These are phyloP conservation scores for Umimayanthus chanpuru DNA, from an alignment of 92 coral and sea anemone genomes.

Conservation along the genomic window DNA sequence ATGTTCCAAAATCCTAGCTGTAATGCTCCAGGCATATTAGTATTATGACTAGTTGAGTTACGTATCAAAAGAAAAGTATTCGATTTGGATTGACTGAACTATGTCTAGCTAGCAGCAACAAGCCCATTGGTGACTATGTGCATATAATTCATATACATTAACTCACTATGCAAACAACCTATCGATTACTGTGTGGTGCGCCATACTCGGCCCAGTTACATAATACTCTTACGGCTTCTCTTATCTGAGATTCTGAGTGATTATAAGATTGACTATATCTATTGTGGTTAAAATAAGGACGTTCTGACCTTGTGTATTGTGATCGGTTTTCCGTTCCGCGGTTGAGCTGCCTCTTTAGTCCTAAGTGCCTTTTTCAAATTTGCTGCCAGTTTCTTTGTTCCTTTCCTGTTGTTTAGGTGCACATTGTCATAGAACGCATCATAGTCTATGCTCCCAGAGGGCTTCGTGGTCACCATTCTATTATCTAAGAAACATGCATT, in stretches of 20 bases:
- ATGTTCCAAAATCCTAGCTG: constrained; percentile 44
- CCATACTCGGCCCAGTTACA: constrained; percentile 15
- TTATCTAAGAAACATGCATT: constrained; percentile 25
- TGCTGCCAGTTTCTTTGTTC: constrained; percentile 41
- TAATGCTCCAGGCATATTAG: constrained; percentile 37
- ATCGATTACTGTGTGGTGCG: constrained; percentile 5
- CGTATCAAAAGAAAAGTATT: constrained; percentile 6
- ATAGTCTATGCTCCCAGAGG: constrained; percentile 22
- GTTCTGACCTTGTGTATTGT: constrained; percentile 7
- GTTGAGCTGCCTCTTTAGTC: constrained; percentile 17
- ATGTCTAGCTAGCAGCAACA: constrained; percentile 11
- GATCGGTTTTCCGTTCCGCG: constrained; percentile 10
- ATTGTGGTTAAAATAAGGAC: not conserved
- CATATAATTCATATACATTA: constrained; percentile 1
- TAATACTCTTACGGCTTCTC: constrained; percentile 11
- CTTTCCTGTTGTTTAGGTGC: constrained; percentile 41
- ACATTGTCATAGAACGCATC: constrained; percentile 34
- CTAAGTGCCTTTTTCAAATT: constrained; percentile 33
- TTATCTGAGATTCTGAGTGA: constrained; percentile 9
- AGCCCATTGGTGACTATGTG: constrained; percentile 20
- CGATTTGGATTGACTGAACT: constrained; percentile 16
- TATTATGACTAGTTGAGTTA: not conserved
- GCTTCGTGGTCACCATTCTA: constrained; percentile 1
- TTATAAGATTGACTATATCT: constrained; percentile 1
- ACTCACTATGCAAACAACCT: not conserved